phyloP scores from a whole-genome alignment of 2,113 vertebrate genomes.

The Thunnus maccoyii region DNA sequence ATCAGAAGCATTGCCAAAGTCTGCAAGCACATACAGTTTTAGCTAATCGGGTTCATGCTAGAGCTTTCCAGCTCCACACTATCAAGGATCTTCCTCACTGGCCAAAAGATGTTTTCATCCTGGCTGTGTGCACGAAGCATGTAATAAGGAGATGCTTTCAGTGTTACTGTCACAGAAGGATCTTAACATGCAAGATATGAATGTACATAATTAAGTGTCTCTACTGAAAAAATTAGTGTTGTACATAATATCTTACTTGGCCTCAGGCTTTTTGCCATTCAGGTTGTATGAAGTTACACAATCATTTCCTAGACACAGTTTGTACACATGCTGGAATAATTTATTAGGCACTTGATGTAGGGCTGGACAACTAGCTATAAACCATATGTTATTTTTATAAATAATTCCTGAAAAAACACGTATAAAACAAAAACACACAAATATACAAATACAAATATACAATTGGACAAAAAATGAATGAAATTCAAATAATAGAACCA shows the following conservation, averaged over 20 bases:
- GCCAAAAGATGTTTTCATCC: conserved; percentile 16
- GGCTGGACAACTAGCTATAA: neutral
- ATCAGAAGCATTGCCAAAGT: conserved; percentile 60
- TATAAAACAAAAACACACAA: neutral
- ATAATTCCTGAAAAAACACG: neutral
- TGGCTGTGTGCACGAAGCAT: neutral
- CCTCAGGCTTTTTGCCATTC: conserved; percentile 18
- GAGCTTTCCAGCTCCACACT: neutral
- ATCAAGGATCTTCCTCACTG: neutral
- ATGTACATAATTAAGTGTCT: conserved; percentile 57
- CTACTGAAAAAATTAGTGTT: conserved; percentile 35
- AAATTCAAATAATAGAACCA: neutral
- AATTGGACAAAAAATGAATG: neutral
- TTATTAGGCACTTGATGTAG: conserved; percentile 20
- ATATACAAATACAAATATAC: neutral
- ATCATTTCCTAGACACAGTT: conserved; percentile 15
- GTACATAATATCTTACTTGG: conserved; percentile 41
- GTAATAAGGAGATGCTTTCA: conserved; percentile 14
- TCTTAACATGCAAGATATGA: conserved; percentile 32
- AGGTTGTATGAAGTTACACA: conserved; percentile 14
- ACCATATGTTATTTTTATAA: neutral
- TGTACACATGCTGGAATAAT: conserved; percentile 24
- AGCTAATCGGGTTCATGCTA: neutral
- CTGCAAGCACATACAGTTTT: conserved; percentile 23
- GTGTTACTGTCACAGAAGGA: conserved; percentile 58